Evolutionary conservation across 2,113 vertebrate genomes (phyloP).

Genomic region (Cinclus cinclus): DNA sequence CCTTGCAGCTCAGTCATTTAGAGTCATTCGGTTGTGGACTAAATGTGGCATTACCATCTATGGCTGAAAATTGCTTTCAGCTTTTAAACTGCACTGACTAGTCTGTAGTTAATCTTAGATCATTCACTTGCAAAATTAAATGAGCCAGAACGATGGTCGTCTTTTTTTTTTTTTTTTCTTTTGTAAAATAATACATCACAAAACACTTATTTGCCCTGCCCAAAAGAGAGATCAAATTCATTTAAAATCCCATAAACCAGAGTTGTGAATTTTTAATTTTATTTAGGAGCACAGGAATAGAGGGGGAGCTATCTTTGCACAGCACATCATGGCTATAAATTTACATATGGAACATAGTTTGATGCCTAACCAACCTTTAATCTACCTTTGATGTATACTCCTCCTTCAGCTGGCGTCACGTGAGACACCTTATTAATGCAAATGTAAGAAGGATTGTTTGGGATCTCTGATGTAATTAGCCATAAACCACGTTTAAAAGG

Average conservation of each 20-base stretch:
- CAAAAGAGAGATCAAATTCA: conserved; percentile 87
- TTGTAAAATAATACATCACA: conserved; percentile 84
- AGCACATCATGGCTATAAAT: conserved; percentile 88
- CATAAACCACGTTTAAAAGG: conserved; percentile 60
- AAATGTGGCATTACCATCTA: conserved; percentile 88
- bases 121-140: conserved; percentile 89
- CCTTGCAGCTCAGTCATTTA: conserved; percentile 85
- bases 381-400: conserved; percentile 86
- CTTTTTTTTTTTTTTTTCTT: conserved; percentile 38
- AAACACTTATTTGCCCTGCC: conserved; percentile 92
- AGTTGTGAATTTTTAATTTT: conserved; percentile 97
- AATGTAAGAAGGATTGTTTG: conserved; percentile 80
- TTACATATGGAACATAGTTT: conserved; percentile 90
- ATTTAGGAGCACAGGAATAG: conserved; percentile 89
- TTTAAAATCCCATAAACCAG: conserved; percentile 89
- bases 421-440: conserved; percentile 78
- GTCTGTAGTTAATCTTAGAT: conserved; percentile 90
- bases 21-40: conserved; percentile 86
- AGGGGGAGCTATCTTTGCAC: conserved; percentile 85
- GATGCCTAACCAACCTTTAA: conserved; percentile 91
- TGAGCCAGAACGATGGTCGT: conserved; percentile 82
- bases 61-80: conserved; percentile 89
- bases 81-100: conserved; percentile 88
- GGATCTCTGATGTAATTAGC: conserved; percentile 77
- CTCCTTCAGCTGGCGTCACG: conserved; percentile 75